phyloP scores from a whole-genome alignment of 2,888 invertebrate genomes.

The Calliopum simillimum region DNA sequence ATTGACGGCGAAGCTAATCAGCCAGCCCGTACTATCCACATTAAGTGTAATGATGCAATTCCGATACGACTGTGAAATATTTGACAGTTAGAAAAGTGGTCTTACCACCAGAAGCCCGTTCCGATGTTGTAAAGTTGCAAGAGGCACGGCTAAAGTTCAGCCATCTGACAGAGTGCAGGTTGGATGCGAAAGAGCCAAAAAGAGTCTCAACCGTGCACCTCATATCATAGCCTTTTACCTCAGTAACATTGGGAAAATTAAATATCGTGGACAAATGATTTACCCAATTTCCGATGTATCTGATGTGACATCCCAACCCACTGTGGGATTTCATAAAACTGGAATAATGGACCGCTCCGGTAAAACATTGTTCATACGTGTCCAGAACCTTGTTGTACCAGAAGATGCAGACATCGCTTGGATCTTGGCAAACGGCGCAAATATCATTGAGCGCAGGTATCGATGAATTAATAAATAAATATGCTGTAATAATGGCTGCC shows the following conservation, averaged over 20 bases:
- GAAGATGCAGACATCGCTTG: neutral
- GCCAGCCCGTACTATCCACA: neutral
- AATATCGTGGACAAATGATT: neutral
- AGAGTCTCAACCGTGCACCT: neutral
- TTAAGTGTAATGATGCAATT: neutral
- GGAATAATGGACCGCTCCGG: neutral
- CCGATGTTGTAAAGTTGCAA: no score
- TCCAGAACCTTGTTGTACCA: neutral
- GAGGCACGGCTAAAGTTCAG: neutral
- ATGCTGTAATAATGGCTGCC: neutral
- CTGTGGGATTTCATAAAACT: neutral
- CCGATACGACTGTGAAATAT: no score
- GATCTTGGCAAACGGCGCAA: neutral
- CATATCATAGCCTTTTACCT: neutral
- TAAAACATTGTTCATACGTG: neutral
- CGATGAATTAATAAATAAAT: neutral
- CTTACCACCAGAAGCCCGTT: no score
- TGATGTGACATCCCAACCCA: neutral
- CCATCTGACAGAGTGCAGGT: neutral
- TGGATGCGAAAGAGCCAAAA: neutral
- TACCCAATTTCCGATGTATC: neutral
- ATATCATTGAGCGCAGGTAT: neutral
- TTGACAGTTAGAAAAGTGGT: no score
- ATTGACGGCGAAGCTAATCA: neutral
- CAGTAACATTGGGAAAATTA: neutral